These are phyloP conservation scores for Tachysurus fulvidraco DNA, from an alignment of 2,113 vertebrate species.

Conservation along the genomic window DNA sequence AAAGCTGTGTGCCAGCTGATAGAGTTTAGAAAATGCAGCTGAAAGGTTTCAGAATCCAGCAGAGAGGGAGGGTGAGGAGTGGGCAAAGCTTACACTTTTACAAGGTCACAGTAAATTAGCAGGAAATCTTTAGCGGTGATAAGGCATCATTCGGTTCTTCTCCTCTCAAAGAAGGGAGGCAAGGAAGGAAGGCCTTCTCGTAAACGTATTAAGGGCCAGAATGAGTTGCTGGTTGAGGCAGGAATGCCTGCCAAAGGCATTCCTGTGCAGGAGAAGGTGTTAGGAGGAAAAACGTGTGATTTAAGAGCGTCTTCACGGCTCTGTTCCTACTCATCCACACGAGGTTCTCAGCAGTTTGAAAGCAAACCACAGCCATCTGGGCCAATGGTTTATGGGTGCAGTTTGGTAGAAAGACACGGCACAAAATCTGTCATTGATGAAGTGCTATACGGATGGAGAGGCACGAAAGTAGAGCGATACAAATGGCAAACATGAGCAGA, in stretches of 20 bases:
- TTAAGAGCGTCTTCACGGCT: slow-evolving; percentile 42
- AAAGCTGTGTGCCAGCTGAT: slow-evolving; percentile 22
- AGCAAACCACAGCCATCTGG: slow-evolving; percentile 19
- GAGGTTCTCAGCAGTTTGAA: slow-evolving; percentile 39
- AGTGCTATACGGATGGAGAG: slow-evolving; percentile 27
- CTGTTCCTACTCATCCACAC: slow-evolving; percentile 31
- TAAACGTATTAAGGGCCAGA: slow-evolving; percentile 7
- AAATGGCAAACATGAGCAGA: slow-evolving; percentile 18
- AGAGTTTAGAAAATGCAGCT: slow-evolving; percentile 34
- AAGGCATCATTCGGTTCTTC: slow-evolving; percentile 25
- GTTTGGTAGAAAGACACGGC: slow-evolving; percentile 30
- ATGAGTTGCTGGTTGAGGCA: slow-evolving; percentile 32
- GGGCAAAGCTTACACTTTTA: slow-evolving; percentile 34
- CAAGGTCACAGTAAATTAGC: slow-evolving; percentile 51
- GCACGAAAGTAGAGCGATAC: slow-evolving; percentile 26
- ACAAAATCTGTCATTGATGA: slow-evolving; percentile 24
- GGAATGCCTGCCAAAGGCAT: slow-evolving; percentile 25
- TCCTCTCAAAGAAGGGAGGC: slow-evolving; percentile 5
- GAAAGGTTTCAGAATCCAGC: slow-evolving; percentile 21
- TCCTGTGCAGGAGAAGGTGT: slow-evolving; percentile 33
- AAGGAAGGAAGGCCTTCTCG: slow-evolving; percentile 1
- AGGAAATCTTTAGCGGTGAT: slow-evolving; percentile 39
- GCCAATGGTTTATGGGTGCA: slow-evolving; percentile 42
- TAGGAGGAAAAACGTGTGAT: slow-evolving; percentile 23
- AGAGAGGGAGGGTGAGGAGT: slow-evolving; percentile 8